Evolutionary conservation across 2,888 invertebrate species (phyloP).

Genomic region (Labia minor): DNA sequence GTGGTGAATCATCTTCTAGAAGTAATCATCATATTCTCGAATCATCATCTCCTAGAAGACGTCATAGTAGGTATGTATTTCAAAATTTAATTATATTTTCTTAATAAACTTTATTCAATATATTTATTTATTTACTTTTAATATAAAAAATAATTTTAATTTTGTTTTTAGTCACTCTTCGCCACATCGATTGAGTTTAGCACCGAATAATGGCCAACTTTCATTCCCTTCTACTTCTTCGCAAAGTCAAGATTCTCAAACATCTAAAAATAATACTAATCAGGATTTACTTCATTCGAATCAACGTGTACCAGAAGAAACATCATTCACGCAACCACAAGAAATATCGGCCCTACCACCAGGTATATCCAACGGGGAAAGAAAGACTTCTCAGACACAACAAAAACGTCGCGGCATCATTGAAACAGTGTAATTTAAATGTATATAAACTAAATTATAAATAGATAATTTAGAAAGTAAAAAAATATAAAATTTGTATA

Average conservation of each 20-base stretch:
- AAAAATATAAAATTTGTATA: too few relatives aligned
- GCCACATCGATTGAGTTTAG: neutral
- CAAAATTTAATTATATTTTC: neutral
- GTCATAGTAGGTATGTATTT: neutral
- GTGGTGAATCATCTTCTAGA: neutral
- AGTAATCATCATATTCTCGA: neutral
- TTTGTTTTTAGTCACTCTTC: neutral
- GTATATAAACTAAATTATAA: too few relatives aligned
- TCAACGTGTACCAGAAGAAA: slow-evolving; percentile 49
- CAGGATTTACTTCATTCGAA: neutral
- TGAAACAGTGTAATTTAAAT: neutral
- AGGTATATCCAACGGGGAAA: slow-evolving; percentile 27
- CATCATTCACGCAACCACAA: slow-evolving; percentile 60
- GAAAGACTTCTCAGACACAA: neutral
- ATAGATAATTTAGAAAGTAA: too few relatives aligned
- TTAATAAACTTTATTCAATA: neutral
- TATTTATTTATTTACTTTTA: neutral
- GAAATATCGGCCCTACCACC: slow-evolving; percentile 33
- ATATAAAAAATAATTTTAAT: neutral
- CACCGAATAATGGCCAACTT: neutral
- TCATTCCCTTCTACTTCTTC: neutral
- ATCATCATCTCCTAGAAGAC: neutral
- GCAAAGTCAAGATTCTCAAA: neutral
- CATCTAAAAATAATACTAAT: neutral
- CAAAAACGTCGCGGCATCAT: neutral